Base-by-base conservation (phyloP, 2,888 invertebrate species). In the Odontocolon sp. region DNA sequence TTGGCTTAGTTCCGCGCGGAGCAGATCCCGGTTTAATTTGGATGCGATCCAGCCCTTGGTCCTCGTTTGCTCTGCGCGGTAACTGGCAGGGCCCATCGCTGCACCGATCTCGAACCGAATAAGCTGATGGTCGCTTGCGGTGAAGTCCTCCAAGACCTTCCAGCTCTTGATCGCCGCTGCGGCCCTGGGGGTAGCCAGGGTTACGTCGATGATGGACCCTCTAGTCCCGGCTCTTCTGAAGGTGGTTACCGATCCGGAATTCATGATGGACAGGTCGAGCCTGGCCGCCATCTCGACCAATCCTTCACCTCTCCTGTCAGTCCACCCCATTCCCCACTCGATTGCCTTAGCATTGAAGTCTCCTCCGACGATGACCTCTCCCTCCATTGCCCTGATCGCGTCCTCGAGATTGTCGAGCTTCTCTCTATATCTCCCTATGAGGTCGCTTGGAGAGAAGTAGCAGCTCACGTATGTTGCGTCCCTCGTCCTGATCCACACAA, bases 321-420 rank as follows among this genome's bases (percentile, higher is more conserved):
- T 52, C 3, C 6, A 4, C 11, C 56, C 9, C 76, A 79, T 78
- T 5, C 78, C 69, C 80, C 76, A 82, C 26, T 79, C 77, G 1
- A 42, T 4, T 3, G 80, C 75, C 47, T 68, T 76, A 1, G 79
- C 73, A 50, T 81, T 82, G 36, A 79, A 80, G 40, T 80, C 80
- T 9, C 76, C 73, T 8, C 68, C 72, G 9, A 67, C 71, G 6
- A 78, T 11, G 6, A 77, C 28, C 5, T 52, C 28, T 0, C 78
- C 78, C 1, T 1, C 52, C 9, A 33, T 21, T 8, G 33, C 26
- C n/a, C 61, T 42, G 4, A 56, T 52, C 11, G 23, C 45, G 57
- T 77, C 71, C 18, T 77, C 71, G 8, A 77, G 61, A 21, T 26
- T 31, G 1, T 57, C 71, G 1, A 80, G 38, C 6, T 77, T 77